phyloP scores from a whole-genome alignment of 2,888 invertebrate species.

The Octodonta nipae region DNA sequence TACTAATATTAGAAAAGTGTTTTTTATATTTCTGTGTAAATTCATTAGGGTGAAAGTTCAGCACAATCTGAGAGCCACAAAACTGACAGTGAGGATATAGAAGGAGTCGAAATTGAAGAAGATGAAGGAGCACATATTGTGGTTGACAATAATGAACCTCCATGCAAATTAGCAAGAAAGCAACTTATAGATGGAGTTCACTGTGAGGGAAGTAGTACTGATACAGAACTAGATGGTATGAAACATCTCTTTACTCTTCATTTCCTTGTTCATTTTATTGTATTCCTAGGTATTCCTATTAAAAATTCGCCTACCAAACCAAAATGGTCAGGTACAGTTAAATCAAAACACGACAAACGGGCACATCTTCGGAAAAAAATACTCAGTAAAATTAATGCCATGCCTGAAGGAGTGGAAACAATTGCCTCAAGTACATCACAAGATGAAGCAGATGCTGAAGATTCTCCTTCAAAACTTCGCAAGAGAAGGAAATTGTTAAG shows the following conservation, averaged over 20 bases:
- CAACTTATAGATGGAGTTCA: constrained; percentile 19
- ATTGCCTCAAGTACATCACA: constrained; percentile 38
- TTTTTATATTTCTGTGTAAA: too few relatives aligned
- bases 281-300: constrained; percentile 22
- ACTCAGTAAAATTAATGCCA: constrained; percentile 29
- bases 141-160: constrained; percentile 36
- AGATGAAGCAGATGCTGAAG: constrained; percentile 40
- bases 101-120: constrained; percentile 35
- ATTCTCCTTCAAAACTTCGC: constrained; percentile 27
- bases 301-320: constrained; percentile 18
- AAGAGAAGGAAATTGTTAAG: constrained; percentile 45
- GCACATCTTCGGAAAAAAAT: constrained; percentile 41
- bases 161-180: constrained; percentile 38
- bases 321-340: constrained; percentile 16
- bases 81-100: constrained; percentile 36
- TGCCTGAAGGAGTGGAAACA: constrained; percentile 40
- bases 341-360: constrained; percentile 35
- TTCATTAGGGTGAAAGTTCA: constrained; percentile 51
- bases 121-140: constrained; percentile 37
- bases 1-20: too few relatives aligned
- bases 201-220: constrained; percentile 28
- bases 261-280: constrained; percentile 1
- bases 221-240: constrained; percentile 29
- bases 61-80: constrained; percentile 42
- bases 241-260: neutral